Base-by-base conservation (phyloP, 2,797 vertebrate genomes). In the Sebastes minor region DNA sequence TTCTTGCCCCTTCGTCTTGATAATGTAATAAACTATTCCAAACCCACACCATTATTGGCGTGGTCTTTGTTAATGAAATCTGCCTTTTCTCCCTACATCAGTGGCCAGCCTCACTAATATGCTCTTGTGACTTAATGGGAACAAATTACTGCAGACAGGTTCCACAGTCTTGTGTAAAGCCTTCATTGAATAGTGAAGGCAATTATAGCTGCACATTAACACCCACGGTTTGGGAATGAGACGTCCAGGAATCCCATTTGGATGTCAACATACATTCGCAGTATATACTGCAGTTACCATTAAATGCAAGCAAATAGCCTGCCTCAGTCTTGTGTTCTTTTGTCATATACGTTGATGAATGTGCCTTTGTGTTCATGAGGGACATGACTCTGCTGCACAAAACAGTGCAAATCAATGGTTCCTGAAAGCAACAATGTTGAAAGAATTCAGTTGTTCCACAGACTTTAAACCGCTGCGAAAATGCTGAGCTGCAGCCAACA, bases 381-480 rank as follows among this genome's bases (percentile, higher is more conserved):
- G 75, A 83, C 68, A 53, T 16, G 59, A 80, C 80, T 88, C 57
- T 23, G 66, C 56, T 46, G 42, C 70, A 88, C 74, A 76, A 81
- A 78, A 77, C 35, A 28, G 66, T 68, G 25, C 38, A 87, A 82
- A 89, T 85, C 78, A 86, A 87, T 83, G 71, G 53, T 28, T 86
- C 55, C 71, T 59, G 46, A 64, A 68, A 78, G 77, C 42, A 81
- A 75, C 56, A 56, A 76, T 62, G 42, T 80, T 38, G 18, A 83
- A 75, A 79, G 38, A 82, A 78, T 83, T 67, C 33, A 64, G 38
- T 65, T 72, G 30, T 60, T 30, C 49, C 18, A 35, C 59, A 80
- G 61, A 72, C 64, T 84, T 69, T 18, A 71, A 72, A 22, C 23
- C 67, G 76, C 66, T 72, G 67, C 59, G 66, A 73, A 86, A 80